phyloP scores from a whole-genome alignment of 2,888 invertebrate genomes.

The Apoda limacodes region DNA sequence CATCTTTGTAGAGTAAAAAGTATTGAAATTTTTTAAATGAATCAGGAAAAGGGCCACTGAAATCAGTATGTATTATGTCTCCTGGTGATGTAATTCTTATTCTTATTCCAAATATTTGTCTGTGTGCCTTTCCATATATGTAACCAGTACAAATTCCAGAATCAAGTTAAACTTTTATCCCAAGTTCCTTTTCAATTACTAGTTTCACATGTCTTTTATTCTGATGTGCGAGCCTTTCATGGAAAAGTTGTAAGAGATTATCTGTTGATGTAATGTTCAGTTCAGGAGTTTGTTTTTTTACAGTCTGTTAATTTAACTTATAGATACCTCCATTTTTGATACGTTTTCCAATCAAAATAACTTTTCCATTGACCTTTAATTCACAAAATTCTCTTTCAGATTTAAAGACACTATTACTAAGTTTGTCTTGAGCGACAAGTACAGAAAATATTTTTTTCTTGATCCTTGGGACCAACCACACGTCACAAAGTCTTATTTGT shows the following conservation, averaged over 20 bases:
- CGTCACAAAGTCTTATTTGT: neutral
- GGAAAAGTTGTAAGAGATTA: constrained; percentile 5
- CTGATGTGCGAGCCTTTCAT: constrained; percentile 11
- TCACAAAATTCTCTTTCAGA: constrained; percentile 1
- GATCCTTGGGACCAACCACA: neutral
- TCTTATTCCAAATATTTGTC: constrained; percentile 10
- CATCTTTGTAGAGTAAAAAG: constrained; percentile 3
- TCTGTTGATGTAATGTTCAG: neutral
- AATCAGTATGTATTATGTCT: constrained; percentile 5
- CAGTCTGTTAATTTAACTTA: constrained; percentile 7
- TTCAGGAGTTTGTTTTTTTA: constrained; percentile 1
- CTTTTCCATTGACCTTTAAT: constrained; percentile 2
- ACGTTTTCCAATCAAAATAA: constrained; percentile 4
- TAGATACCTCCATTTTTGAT: constrained; percentile 22
- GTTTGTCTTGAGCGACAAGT: neutral
- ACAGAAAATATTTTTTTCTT: neutral
- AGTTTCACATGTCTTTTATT: constrained; percentile 10
- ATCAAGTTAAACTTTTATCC: constrained; percentile 3
- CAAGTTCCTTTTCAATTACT: constrained; percentile 9
- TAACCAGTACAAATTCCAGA: constrained; percentile 12
- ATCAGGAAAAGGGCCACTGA: neutral
- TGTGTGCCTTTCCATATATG: constrained; percentile 12
- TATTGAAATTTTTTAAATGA: neutral
- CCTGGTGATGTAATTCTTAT: constrained; percentile 7
- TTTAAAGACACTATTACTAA: constrained; percentile 1